Evolutionary conservation across 1,140 invertebrate genomes (phyloP).

Genomic region (Pogonomyrmex californicus): DNA sequence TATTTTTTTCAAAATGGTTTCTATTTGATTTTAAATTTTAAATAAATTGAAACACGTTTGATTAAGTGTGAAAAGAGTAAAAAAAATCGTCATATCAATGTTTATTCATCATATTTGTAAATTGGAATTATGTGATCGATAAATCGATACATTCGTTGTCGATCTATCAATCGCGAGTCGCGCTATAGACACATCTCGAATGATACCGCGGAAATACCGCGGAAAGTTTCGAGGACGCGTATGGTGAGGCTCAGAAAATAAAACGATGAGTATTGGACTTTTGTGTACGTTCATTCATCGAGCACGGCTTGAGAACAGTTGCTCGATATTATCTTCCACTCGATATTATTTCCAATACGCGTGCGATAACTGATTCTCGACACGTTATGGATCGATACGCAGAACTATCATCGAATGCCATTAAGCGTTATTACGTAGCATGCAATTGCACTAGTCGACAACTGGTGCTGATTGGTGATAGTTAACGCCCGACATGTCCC

Average conservation of each 20-base stretch:
- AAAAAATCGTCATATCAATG: neutral
- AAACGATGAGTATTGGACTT: constrained; percentile 15
- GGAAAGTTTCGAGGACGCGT: neutral
- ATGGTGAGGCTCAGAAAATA: neutral
- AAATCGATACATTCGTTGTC: constrained; percentile 7
- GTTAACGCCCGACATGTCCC: constrained; percentile 38
- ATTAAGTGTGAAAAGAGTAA: neutral
- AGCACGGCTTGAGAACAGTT: neutral
- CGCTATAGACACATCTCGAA: neutral
- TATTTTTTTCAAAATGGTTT: neutral
- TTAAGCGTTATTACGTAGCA: constrained; percentile 23
- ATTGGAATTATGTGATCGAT: constrained; percentile 3
- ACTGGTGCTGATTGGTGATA: constrained; percentile 46
- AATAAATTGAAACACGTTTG: neutral
- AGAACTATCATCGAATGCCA: neutral
- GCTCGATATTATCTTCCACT: neutral
- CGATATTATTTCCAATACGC: neutral
- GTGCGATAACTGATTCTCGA: neutral
- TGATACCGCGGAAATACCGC: constrained; percentile 7
- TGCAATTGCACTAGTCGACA: constrained; percentile 21
- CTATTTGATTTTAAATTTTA: neutral
- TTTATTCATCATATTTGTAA: neutral
- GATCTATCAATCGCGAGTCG: neutral
- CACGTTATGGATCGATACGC: neutral
- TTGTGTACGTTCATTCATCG: neutral